Conservation (phyloP, 1,140 invertebrate genomes). For the Drosophila pachea region DNA sequence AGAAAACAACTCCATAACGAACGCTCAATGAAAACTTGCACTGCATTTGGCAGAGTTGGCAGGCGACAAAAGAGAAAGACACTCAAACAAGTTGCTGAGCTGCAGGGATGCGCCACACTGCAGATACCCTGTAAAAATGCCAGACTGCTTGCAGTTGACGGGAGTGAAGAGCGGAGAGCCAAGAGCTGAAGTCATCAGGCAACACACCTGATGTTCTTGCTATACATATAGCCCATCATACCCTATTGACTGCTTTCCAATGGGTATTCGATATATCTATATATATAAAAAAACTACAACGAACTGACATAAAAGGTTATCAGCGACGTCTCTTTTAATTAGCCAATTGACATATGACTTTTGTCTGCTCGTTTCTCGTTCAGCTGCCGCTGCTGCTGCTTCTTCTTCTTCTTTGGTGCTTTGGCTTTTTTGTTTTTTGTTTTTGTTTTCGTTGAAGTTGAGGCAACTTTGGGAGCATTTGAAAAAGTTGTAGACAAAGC, state of each 20-base stretch:
- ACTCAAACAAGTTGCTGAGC: constrained; percentile 1
- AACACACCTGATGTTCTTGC: too few relatives aligned
- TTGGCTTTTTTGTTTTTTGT: not conserved
- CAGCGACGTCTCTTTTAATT: constrained; percentile 59
- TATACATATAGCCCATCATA: not conserved
- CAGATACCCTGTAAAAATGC: not conserved
- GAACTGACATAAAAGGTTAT: constrained; percentile 68
- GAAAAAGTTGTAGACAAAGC: constrained; percentile 11
- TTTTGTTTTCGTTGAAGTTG: constrained; percentile 28
- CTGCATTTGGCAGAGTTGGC: constrained; percentile 21
- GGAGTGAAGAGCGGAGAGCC: too few relatives aligned
- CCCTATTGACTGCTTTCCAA: not conserved
- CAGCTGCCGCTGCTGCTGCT: not conserved
- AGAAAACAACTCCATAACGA: constrained; percentile 8
- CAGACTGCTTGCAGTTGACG: too few relatives aligned
- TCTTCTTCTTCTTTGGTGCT: too few relatives aligned
- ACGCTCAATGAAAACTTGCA: constrained; percentile 39
- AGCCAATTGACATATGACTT: constrained; percentile 74
- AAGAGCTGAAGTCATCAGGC: too few relatives aligned
- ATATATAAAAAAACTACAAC: constrained; percentile 34
- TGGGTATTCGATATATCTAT: constrained; percentile 8
- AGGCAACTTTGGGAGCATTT: constrained; percentile 10
- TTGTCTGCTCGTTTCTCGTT: constrained; percentile 36
- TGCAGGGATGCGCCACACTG: not conserved
- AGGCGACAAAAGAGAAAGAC: constrained; percentile 45